Conservation (phyloP, 2,113 vertebrate species). For the Struthio camelus region DNA sequence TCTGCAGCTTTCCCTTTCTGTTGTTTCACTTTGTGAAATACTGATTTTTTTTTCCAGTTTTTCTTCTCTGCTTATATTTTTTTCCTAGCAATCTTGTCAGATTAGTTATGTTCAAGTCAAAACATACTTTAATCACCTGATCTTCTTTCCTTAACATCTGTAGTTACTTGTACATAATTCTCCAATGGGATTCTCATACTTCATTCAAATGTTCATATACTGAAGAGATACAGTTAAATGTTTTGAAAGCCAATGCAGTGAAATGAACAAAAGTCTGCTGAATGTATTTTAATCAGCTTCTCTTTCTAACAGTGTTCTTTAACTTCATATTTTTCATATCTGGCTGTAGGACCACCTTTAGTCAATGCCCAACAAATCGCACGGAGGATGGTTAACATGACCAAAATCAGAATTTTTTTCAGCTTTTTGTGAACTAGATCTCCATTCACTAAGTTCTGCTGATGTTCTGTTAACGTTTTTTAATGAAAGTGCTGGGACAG, state of each 20-base stretch:
- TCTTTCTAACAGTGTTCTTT: background rate
- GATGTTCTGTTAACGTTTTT: background rate
- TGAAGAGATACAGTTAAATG: background rate
- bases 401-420: background rate
- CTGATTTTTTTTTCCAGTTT: background rate
- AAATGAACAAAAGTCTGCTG: background rate
- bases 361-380: background rate
- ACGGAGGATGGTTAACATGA: background rate
- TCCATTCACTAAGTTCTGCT: background rate
- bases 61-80: background rate
- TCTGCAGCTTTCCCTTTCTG: background rate
- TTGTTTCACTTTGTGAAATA: background rate
- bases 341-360: background rate
- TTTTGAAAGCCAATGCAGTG: background rate
- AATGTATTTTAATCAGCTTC: background rate
- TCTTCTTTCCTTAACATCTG: no score
- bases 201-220: background rate
- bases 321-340: background rate
- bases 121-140: background rate
- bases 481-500: background rate
- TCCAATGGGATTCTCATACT: background rate
- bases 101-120: background rate
- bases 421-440: background rate
- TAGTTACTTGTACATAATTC: background rate
- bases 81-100: background rate